Conservation (phyloP, 1,140 invertebrate genomes). For the Periplaneta americana region DNA sequence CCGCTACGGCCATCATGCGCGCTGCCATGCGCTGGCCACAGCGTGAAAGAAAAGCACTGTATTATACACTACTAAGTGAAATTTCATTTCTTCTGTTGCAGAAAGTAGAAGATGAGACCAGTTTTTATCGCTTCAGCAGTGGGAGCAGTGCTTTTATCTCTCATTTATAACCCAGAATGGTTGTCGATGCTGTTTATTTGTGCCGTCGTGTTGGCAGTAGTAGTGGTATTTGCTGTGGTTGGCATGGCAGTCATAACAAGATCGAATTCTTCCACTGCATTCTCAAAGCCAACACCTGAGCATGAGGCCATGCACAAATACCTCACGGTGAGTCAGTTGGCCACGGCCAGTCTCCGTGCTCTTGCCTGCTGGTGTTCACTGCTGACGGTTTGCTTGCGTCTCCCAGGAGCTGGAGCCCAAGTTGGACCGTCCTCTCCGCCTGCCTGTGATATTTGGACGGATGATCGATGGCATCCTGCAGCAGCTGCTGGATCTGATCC, state of each 20-base stretch:
- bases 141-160: background rate
- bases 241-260: background rate
- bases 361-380: background rate
- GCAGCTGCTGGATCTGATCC: slow-evolving; percentile 71
- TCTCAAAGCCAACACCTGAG: background rate
- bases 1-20: too few species aligned
- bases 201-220: background rate
- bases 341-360: too few species aligned
- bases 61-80: too few species aligned
- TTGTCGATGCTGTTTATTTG: background rate
- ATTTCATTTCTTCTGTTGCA: background rate
- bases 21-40: too few species aligned
- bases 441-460: slow-evolving; percentile 68
- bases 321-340: background rate
- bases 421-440: background rate
- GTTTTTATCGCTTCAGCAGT: background rate
- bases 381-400: background rate
- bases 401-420: slow-evolving; percentile 3
- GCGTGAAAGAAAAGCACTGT: too few species aligned
- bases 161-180: background rate
- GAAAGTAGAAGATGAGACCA: background rate
- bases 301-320: background rate
- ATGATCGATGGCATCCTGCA: slow-evolving; percentile 78
- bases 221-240: too few species aligned
- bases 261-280: background rate